Evolutionary conservation across 2,888 invertebrate species (phyloP).

Genomic region (Fabriciana adippe): DNA sequence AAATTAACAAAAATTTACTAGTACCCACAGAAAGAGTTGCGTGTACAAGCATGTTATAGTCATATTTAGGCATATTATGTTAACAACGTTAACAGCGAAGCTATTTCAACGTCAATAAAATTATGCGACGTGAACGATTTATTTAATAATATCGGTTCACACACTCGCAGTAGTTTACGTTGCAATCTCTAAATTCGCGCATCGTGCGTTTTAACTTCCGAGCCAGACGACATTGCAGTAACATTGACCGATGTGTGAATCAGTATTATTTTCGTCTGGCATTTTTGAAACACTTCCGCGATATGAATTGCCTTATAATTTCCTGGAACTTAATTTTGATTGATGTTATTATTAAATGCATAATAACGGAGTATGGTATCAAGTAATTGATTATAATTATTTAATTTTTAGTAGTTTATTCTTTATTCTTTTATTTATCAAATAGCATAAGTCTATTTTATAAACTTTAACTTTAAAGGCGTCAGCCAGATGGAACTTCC

Average conservation of each 20-base stretch:
- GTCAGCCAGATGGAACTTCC: too few species aligned
- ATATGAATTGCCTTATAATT: conserved; percentile 17
- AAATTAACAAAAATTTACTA: too few species aligned
- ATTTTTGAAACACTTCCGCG: conserved; percentile 35
- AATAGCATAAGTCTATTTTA: too few species aligned
- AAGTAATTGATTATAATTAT: too few species aligned
- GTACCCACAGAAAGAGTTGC: too few species aligned
- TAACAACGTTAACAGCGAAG: background rate
- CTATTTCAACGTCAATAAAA: background rate
- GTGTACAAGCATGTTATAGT: too few species aligned
- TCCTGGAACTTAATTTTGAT: conserved; percentile 16
- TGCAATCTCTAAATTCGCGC: conserved; percentile 13
- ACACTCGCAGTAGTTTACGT: background rate
- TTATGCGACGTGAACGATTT: background rate
- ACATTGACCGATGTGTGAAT: conserved; percentile 41
- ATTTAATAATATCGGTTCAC: background rate
- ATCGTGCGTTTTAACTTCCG: conserved; percentile 14
- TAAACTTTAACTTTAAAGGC: too few species aligned
- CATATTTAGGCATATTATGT: too few species aligned
- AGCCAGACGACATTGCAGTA: conserved; percentile 39
- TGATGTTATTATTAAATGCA: conserved; percentile 9
- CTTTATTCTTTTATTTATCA: too few species aligned
- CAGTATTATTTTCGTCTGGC: conserved; percentile 40
- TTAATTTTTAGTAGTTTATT: too few species aligned
- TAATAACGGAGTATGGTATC: background rate